Conservation (phyloP, 2,797 vertebrate species). For the Uromys caudimaculatus region DNA sequence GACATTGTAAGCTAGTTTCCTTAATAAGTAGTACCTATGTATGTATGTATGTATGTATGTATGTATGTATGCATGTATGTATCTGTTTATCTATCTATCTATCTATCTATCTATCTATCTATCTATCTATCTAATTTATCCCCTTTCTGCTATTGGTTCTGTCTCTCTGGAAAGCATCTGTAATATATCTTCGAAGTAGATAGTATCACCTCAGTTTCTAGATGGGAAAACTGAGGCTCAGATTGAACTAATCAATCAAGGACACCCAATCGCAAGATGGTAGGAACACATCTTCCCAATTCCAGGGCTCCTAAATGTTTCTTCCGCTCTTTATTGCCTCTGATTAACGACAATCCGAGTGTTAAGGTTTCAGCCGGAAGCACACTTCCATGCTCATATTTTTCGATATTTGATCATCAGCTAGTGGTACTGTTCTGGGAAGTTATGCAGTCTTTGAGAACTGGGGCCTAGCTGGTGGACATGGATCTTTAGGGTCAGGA, state of each 20-base stretch:
- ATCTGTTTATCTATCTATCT: background rate
- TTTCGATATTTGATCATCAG: background rate
- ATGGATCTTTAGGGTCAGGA: background rate
- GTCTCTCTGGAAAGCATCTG: background rate
- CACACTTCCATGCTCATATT: background rate
- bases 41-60: background rate
- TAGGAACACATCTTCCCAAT: background rate
- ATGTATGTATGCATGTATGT: background rate
- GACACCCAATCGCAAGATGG: constrained; percentile 34
- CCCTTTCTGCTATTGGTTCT: background rate
- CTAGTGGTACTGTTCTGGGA: background rate
- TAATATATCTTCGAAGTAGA: background rate
- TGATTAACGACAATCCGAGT: constrained; percentile 48
- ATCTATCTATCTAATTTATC: background rate
- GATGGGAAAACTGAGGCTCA: constrained; percentile 21
- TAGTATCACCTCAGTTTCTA: constrained; percentile 39
- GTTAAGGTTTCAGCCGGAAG: background rate
- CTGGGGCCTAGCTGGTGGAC: background rate
- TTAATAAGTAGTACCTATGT: background rate
- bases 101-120: background rate
- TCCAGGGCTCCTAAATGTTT: background rate
- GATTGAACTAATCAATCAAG: background rate
- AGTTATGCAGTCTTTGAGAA: background rate
- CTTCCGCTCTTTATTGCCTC: background rate
- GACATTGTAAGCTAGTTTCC: background rate